These are phyloP conservation scores for Apis laboriosa DNA, from an alignment of 1,140 invertebrate genomes.

Conservation along the genomic window DNA sequence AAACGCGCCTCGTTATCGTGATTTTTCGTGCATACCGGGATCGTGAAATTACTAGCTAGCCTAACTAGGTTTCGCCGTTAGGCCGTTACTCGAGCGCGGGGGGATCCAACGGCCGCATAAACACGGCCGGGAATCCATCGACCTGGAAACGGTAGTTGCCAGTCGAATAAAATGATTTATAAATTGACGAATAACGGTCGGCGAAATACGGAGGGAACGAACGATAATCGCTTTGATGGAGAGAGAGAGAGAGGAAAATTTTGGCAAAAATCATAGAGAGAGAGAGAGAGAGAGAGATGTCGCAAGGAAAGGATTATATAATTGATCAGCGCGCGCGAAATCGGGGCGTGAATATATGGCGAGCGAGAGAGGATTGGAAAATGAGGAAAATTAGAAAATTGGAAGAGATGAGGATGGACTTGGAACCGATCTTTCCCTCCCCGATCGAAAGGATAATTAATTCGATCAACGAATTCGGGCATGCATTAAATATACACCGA, in stretches of 20 bases:
- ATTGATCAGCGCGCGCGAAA: too few relatives aligned
- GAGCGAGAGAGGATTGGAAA: too few relatives aligned
- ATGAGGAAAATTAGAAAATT: too few relatives aligned
- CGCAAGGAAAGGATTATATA: neutral
- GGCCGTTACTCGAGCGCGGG: slow-evolving; percentile 5
- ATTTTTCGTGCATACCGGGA: slow-evolving; percentile 59
- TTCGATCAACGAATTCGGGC: slow-evolving; percentile 61
- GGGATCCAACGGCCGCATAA: slow-evolving; percentile 11
- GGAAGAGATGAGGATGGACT: neutral
- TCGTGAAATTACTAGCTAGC: slow-evolving; percentile 33
- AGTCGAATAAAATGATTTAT: slow-evolving; percentile 67
- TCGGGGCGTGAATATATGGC: too few relatives aligned
- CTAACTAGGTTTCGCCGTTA: slow-evolving; percentile 46
- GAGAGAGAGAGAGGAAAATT: neutral
- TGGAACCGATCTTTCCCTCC: too few relatives aligned
- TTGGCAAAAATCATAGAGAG: too few relatives aligned
- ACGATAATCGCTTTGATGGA: neutral
- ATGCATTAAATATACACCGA: slow-evolving; percentile 59
- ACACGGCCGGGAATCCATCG: neutral
- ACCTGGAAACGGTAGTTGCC: slow-evolving; percentile 28
- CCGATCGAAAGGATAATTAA: slow-evolving; percentile 69
- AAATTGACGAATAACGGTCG: slow-evolving; percentile 59
- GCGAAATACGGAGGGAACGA: neutral
- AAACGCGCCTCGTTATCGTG: slow-evolving; percentile 61
- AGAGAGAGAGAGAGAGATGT: neutral